These are phyloP conservation scores for Trialeurodes vaporariorum DNA, from an alignment of 1,140 invertebrate species.

Conservation along the genomic window DNA sequence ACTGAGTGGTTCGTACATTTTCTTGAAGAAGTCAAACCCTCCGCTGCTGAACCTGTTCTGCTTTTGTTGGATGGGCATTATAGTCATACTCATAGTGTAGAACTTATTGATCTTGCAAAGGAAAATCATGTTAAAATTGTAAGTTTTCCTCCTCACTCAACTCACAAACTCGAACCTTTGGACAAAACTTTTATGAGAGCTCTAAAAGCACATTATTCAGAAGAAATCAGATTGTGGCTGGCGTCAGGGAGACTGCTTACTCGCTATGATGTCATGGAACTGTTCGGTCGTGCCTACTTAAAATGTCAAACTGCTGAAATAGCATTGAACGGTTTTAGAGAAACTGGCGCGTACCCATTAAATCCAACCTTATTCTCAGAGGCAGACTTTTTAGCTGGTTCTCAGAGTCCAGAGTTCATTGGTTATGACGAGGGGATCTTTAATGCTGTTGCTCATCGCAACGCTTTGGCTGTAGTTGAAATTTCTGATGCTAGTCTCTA, in stretches of 20 bases:
- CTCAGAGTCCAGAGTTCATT: no score
- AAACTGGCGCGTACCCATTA: no score
- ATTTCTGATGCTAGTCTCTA: no score
- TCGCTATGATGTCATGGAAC: constrained; percentile 30
- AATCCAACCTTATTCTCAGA: no score
- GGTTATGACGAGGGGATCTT: no score
- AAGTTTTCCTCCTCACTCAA: constrained; percentile 28
- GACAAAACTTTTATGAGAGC: constrained; percentile 29
- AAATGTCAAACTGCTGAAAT: constrained; percentile 22
- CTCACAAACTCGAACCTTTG: constrained; percentile 27
- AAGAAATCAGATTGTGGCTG: constrained; percentile 29
- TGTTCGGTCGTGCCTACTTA: constrained; percentile 24
- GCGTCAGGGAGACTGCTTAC: constrained; percentile 37
- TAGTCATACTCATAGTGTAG: constrained; percentile 29
- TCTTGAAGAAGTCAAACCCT: constrained; percentile 19
- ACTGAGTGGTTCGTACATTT: constrained; percentile 27
- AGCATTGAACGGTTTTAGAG: constrained; percentile 24
- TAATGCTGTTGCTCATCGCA: no score
- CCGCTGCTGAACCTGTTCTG: constrained; percentile 20
- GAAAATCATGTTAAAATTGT: constrained; percentile 27
- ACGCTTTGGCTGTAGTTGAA: no score
- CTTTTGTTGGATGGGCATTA: constrained; percentile 27
- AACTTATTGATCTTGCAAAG: constrained; percentile 23
- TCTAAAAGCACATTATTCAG: constrained; percentile 19
- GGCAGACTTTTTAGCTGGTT: no score